phyloP scores from a whole-genome alignment of 2,113 vertebrate genomes.

The Elgaria multicarinata region DNA sequence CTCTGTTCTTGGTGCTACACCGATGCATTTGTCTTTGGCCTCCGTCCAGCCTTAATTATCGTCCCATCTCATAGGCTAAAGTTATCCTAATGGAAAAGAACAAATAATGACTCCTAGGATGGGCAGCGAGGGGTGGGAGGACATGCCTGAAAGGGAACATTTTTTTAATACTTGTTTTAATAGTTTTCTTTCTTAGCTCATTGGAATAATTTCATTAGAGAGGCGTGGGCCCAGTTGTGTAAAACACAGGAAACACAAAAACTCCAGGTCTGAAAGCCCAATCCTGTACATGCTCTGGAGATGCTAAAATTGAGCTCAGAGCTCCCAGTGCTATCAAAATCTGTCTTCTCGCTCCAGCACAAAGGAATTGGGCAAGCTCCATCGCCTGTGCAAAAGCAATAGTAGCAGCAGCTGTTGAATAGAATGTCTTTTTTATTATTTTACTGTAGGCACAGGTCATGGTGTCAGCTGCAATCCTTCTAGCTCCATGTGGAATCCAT shows the following conservation, averaged over 20 bases:
- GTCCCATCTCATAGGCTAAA: background rate
- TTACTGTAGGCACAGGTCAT: no score
- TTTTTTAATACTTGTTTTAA: background rate
- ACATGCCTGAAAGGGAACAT: background rate
- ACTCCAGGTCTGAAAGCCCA: background rate
- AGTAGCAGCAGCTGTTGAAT: background rate
- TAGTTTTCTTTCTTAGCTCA: background rate
- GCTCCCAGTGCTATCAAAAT: background rate
- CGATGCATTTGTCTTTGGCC: background rate
- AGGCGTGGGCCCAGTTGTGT: background rate
- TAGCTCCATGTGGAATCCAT: background rate
- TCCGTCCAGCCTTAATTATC: background rate
- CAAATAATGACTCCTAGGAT: background rate
- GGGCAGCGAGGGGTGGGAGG: no score
- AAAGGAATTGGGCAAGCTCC: no score
- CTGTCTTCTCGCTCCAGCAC: background rate
- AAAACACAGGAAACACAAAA: background rate
- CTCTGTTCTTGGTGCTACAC: background rate
- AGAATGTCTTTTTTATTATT: background rate
- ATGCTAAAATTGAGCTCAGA: background rate
- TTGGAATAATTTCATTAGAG: background rate
- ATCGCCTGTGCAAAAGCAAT: background rate
- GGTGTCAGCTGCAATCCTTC: background rate
- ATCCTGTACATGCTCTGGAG: background rate
- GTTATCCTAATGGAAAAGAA: background rate